Evolutionary conservation across 2,888 invertebrate species (phyloP).

Genomic region (Andricus quercusramuli): DNA sequence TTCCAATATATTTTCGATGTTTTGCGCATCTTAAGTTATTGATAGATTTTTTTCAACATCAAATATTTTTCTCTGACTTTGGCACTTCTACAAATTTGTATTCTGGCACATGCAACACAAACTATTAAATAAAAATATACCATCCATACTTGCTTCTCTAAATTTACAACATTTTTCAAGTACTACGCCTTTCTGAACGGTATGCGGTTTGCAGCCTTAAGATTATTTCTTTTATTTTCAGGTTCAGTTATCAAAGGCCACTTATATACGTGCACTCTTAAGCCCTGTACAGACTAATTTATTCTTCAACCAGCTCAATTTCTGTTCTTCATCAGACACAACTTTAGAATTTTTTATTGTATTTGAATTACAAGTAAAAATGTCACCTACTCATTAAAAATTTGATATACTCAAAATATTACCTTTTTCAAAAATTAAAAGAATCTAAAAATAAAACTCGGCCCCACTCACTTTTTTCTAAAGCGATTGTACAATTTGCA

Average conservation of each 20-base stretch:
- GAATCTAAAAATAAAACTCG: background rate
- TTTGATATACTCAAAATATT: background rate
- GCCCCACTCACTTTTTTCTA: background rate
- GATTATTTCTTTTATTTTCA: background rate
- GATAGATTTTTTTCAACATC: background rate
- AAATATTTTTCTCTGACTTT: constrained; percentile 9
- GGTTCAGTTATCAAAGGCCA: constrained; percentile 25
- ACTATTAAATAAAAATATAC: constrained; percentile 23
- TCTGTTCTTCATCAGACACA: background rate
- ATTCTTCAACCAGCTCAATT: background rate
- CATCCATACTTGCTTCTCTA: constrained; percentile 1
- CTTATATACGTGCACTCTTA: constrained; percentile 38
- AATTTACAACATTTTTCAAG: constrained; percentile 33
- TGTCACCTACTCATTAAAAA: background rate
- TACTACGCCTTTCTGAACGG: background rate
- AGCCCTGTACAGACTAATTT: background rate
- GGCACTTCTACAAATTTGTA: background rate
- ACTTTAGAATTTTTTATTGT: background rate
- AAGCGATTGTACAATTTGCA: too few species aligned
- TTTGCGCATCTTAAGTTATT: constrained; percentile 11
- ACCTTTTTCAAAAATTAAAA: background rate
- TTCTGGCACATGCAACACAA: background rate
- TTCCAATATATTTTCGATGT: constrained; percentile 17
- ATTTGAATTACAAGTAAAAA: background rate
- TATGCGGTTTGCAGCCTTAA: constrained; percentile 19